These are phyloP conservation scores for Oscheius myriophilus DNA, from an alignment of 2,888 invertebrate species.

Conservation along the genomic window DNA sequence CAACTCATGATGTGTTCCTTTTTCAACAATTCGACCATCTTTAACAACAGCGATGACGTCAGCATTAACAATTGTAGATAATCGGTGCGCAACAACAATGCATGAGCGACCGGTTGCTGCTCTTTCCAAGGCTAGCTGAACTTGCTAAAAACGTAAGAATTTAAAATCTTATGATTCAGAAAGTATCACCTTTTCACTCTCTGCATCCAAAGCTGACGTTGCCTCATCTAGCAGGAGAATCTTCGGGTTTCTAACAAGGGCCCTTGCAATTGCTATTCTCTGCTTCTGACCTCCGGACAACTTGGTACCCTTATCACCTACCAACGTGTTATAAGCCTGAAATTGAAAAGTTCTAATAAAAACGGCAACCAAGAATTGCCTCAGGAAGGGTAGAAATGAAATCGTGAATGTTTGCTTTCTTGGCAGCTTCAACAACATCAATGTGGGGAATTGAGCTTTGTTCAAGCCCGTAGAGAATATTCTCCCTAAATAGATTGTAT, in stretches of 20 bases:
- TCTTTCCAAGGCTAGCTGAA: slow-evolving; percentile 75
- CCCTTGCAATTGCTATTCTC: slow-evolving; percentile 73
- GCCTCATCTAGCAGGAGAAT: slow-evolving; percentile 71
- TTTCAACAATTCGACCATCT: slow-evolving; percentile 73
- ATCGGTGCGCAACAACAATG: slow-evolving; percentile 73
- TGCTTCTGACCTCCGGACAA: slow-evolving; percentile 74
- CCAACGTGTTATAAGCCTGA: slow-evolving; percentile 70
- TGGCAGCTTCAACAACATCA: slow-evolving; percentile 70
- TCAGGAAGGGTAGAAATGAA: slow-evolving; percentile 72
- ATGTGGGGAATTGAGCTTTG: slow-evolving; percentile 62
- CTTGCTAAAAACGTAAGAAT: slow-evolving; percentile 75
- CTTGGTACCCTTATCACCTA: slow-evolving; percentile 72
- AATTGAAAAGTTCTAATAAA: slow-evolving; percentile 13
- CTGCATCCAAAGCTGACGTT: slow-evolving; percentile 72
- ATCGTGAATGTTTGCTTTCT: slow-evolving; percentile 72
- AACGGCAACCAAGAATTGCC: neutral
- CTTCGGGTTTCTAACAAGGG: slow-evolving; percentile 71
- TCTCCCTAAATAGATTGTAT: slow-evolving; percentile 38
- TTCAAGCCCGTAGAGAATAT: slow-evolving; percentile 65
- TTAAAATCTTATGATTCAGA: no score
- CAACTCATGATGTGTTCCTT: slow-evolving; percentile 81
- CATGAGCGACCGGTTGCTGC: slow-evolving; percentile 74
- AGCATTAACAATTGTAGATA: slow-evolving; percentile 74
- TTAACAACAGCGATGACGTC: slow-evolving; percentile 62
- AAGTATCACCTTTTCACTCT: slow-evolving; percentile 69